Base-by-base conservation (phyloP, 2,797 vertebrate species). In the Platyrinchus mystaceus region DNA sequence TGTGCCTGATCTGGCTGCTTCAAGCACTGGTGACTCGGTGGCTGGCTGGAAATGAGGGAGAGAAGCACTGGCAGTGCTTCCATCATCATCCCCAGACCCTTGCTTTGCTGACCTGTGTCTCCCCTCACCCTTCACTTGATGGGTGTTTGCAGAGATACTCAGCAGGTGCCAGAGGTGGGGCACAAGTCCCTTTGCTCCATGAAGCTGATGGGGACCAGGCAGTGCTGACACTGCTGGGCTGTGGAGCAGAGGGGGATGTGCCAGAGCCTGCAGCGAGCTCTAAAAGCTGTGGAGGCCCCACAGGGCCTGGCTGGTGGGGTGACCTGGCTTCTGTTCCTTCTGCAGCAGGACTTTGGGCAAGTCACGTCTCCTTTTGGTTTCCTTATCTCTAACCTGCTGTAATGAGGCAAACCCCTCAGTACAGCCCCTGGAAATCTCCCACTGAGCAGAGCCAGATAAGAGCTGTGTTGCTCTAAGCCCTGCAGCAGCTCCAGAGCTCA, bases 361-460 rank as follows among this genome's bases (percentile, higher is more conserved):
- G 58, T 92, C 85, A 90, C 27, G 37, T 92, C 62, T 84, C 74
- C 30, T 34, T 55, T 94, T 0, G 1, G 13, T 59, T 95, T 84
- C 49, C 56, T 81, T 68, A 87, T 75, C 79, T 93, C 30, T 47
- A 28, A 88, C 79, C 2, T 17, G n/a, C 5, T 3, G 6, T 83
- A 77, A 90, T 58, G 90, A 94, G 76, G 79, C 37, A 63, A 89
- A 89, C 60, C 37, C 70, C 80, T 77, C 47, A 2, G 1, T 18
- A 89, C 89, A 83, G 76, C 87, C 23, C 53, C 92, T 90, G 78
- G 88, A 93, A 94, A 84, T 90, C 71, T 94, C 84, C 62, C 64
- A 41, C 76, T 0, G 1, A 80, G 74, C 70, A 52, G 47, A 39
- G 41, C 37, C 88, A 60, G 94, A 90, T 95, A 93, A 92, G 77